These are phyloP conservation scores for Phyllotis vaccarum DNA, from an alignment of 2,797 vertebrate genomes.

Conservation along the genomic window DNA sequence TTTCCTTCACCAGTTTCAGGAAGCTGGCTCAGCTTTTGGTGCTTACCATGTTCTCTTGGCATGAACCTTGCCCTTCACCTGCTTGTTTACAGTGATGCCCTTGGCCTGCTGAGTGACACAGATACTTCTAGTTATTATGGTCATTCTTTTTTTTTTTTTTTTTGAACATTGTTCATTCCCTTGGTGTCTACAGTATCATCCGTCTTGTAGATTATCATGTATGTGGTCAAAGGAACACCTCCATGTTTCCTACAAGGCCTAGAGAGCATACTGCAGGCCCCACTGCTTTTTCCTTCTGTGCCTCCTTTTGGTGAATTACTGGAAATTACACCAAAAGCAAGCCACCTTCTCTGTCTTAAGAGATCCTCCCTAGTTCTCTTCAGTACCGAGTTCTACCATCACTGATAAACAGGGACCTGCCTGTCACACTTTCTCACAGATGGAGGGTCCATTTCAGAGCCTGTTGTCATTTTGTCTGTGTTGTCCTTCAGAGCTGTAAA, in stretches of 20 bases:
- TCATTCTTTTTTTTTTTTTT: neutral
- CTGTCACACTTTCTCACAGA: neutral
- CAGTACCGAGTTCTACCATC: neutral
- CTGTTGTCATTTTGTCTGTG: neutral
- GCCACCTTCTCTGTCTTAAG: neutral
- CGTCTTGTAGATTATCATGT: neutral
- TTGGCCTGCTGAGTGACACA: neutral
- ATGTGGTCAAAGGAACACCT: neutral
- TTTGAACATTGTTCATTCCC: neutral
- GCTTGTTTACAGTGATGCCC: neutral
- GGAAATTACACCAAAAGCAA: neutral
- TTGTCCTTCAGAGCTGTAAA: conserved; percentile 57
- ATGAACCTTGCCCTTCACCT: neutral
- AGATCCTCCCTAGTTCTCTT: conserved; percentile 1
- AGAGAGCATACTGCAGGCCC: neutral
- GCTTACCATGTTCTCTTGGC: neutral
- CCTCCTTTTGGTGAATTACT: neutral
- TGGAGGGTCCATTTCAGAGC: conserved; percentile 28
- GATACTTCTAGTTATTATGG: neutral
- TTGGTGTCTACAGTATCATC: neutral
- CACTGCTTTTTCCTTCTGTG: neutral
- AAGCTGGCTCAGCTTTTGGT: neutral
- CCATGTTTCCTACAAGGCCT: neutral
- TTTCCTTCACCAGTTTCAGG: neutral
- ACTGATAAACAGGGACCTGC: neutral